These are phyloP conservation scores for Morphnarchus princeps DNA, from an alignment of 2,113 vertebrate species.

Conservation along the genomic window DNA sequence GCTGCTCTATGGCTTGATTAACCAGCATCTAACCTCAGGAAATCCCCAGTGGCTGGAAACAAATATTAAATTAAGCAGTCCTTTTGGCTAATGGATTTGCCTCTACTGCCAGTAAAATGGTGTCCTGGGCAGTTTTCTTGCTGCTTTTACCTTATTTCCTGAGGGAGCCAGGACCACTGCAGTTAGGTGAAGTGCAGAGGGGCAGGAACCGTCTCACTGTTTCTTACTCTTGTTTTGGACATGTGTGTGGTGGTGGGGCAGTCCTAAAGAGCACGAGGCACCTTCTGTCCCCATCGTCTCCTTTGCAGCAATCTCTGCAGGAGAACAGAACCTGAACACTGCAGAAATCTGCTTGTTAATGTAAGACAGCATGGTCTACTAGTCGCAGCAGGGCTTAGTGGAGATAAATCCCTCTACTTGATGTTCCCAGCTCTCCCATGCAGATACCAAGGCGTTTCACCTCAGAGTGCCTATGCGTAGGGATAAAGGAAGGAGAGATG, in stretches of 20 bases:
- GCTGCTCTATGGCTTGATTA: not conserved
- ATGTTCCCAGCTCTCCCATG: not conserved
- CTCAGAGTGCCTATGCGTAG: not conserved
- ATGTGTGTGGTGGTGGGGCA: not conserved
- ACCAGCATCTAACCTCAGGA: not conserved
- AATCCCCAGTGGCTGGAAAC: not conserved
- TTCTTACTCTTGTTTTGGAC: not conserved
- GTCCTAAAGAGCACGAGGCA: not conserved
- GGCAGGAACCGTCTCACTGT: not conserved
- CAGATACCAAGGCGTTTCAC: not conserved
- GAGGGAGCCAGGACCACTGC: not conserved
- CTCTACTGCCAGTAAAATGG: not conserved
- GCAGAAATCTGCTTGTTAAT: conserved; percentile 22
- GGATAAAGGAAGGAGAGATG: not conserved
- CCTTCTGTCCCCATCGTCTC: not conserved
- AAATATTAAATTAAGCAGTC: not conserved
- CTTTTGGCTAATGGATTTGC: not conserved
- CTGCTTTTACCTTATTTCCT: not conserved
- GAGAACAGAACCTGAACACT: not conserved
- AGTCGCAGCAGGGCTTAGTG: not conserved
- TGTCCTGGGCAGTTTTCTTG: not conserved
- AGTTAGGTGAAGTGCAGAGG: not conserved
- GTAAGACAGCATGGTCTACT: conserved; percentile 19
- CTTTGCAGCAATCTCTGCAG: not conserved
- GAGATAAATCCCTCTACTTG: conserved; percentile 10